Evolutionary conservation across 2,113 vertebrate species (phyloP).

Genomic region (Crotalus helleri): DNA sequence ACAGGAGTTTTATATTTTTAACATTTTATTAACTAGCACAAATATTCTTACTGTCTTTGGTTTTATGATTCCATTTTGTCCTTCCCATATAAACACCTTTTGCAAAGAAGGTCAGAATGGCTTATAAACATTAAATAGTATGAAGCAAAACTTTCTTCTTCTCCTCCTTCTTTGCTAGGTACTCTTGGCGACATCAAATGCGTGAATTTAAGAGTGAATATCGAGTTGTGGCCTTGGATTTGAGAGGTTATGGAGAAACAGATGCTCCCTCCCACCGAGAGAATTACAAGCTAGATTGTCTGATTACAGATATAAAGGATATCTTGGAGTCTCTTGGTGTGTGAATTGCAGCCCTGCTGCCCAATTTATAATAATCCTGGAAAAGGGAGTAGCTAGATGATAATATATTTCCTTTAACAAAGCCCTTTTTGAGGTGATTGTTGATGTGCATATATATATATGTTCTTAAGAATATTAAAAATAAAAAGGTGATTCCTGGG

Average conservation of each 20-base stretch:
- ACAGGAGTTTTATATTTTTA: not conserved
- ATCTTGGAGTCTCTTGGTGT: conserved; percentile 94
- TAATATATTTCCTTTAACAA: not conserved
- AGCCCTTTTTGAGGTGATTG: not conserved
- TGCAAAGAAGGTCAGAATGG: not conserved
- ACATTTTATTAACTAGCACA: not conserved
- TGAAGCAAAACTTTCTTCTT: conserved; percentile 36
- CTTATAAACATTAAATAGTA: not conserved
- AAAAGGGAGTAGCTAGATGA: fast-evolving
- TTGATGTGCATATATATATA: not conserved
- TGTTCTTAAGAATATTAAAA: no score
- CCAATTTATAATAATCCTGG: not conserved
- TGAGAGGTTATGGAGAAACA: conserved; percentile 95
- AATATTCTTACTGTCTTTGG: not conserved
- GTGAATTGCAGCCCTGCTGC: conserved; percentile 47
- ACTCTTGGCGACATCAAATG: conserved; percentile 95
- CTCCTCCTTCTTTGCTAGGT: conserved; percentile 72
- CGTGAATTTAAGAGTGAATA: conserved; percentile 97
- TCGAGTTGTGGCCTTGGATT: conserved; percentile 93
- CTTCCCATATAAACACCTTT: not conserved
- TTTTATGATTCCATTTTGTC: not conserved
- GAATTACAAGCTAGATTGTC: conserved; percentile 85
- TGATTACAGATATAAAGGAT: conserved; percentile 93
- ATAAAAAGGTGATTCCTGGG: no score
- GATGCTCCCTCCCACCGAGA: conserved; percentile 84